phyloP scores from a whole-genome alignment of 2,888 invertebrate genomes.

The Plusia festucae region DNA sequence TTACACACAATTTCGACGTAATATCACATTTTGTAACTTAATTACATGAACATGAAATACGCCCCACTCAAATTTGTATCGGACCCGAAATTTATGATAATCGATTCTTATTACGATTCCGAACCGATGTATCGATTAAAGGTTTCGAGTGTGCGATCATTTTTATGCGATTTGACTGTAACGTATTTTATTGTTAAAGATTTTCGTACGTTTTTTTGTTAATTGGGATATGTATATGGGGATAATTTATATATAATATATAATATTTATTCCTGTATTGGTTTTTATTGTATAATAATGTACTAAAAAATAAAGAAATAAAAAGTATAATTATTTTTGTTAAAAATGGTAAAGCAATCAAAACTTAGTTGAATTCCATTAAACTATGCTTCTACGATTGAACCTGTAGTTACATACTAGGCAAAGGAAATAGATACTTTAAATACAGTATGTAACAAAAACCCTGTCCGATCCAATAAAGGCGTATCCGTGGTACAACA shows the following conservation, averaged over 20 bases:
- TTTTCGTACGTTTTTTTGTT: constrained; percentile 17
- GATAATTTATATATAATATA: background rate
- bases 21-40: constrained; percentile 58
- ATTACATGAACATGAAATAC: constrained; percentile 51
- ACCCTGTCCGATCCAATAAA: no score
- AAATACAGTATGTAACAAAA: no score
- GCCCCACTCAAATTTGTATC: constrained; percentile 46
- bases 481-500: no score
- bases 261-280: background rate
- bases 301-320: no score
- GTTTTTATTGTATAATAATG: no score
- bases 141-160: constrained; percentile 39
- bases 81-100: constrained; percentile 55
- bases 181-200: constrained; percentile 24
- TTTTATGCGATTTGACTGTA: constrained; percentile 37
- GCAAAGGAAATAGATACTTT: no score
- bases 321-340: no score
- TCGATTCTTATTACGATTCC: constrained; percentile 52
- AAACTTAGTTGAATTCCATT: no score
- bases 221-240: background rate
- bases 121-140: constrained; percentile 32
- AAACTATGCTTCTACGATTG: no score
- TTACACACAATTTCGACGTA: constrained; percentile 36
- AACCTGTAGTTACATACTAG: no score
- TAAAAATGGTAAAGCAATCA: no score